Evolutionary conservation across 1,140 invertebrate genomes (phyloP), one percentile per base, ranked within the genome.

Genomic region (Nomia melanderi): DNA sequence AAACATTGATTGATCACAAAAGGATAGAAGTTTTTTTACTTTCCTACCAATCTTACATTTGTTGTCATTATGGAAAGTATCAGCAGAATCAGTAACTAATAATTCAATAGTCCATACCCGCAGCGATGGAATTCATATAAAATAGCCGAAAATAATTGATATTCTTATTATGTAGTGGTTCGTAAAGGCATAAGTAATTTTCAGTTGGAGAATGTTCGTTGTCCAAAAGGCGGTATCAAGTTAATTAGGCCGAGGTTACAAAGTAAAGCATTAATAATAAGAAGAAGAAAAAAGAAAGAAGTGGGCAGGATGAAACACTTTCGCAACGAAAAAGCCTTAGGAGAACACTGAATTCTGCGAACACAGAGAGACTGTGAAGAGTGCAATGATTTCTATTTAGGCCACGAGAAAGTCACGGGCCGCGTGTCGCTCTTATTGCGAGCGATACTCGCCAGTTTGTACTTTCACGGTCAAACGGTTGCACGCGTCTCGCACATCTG

Each of bases 381-480:
- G 47, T 50, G 47, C 47, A 50, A 50, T 8, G 47, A 50, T 50
- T 50, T 50, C 47, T n/a, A 50, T 50, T 20, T 50, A 50, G 47
- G 47, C 47, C 47, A 50, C 47, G 47, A 50, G 47, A 50, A 50
- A 50, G 47, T 50, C 47, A 50, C 20, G 47, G n/a, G 47, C 47
- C 20, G 20, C n/a, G 20, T 50, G 47, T 50, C 47, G 47, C 17
- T 50, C 47, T n/a, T 50, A n/a, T 50, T 50, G 47, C 47, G 47
- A 50, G 47, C n/a, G 20, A 50, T 50, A 50, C 47, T 50, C 20
- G 47, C 47, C 47, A 50, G 47, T 17, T 50, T 50, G 47, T 50
- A 50, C 47, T 50, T 50, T 50, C 47, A 50, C 47, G 47, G 47
- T 50, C 47, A 50, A 50, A 50, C 47, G 47, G 47, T n/a, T 50